These are phyloP conservation scores for Anhinga anhinga DNA, from an alignment of 2,113 vertebrate species.

Conservation along the genomic window DNA sequence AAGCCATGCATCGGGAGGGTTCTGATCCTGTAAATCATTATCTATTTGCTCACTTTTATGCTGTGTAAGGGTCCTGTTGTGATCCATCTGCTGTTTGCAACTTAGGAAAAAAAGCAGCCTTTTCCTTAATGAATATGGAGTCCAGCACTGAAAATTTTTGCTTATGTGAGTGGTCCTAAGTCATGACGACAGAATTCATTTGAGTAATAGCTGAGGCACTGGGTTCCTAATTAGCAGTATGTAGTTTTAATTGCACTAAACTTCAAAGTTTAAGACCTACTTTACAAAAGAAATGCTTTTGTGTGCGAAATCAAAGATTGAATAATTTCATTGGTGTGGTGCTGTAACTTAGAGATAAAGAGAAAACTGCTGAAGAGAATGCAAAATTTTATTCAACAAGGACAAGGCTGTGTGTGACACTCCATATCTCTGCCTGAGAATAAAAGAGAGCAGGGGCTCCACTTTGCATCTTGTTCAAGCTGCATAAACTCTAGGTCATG, in stretches of 20 bases:
- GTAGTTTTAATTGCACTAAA: neutral
- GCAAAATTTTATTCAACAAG: neutral
- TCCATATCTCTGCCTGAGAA: neutral
- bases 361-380: neutral
- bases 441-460: neutral
- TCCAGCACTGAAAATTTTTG: neutral
- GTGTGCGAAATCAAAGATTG: neutral
- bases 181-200: neutral
- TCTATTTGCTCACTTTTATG: neutral
- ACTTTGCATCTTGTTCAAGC: neutral
- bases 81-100: neutral
- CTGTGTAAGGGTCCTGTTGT: neutral
- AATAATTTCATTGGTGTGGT: neutral
- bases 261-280: neutral
- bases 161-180: neutral
- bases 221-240: neutral
- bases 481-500: neutral
- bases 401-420: neutral
- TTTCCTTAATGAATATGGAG: neutral
- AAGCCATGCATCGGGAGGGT: neutral
- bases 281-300: neutral
- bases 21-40: conserved; percentile 1
- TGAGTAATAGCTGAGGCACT: neutral
- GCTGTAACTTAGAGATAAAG: neutral
- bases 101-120: neutral